Conservation (phyloP, 2,888 invertebrate genomes). For the Keiferia lycopersicella region DNA sequence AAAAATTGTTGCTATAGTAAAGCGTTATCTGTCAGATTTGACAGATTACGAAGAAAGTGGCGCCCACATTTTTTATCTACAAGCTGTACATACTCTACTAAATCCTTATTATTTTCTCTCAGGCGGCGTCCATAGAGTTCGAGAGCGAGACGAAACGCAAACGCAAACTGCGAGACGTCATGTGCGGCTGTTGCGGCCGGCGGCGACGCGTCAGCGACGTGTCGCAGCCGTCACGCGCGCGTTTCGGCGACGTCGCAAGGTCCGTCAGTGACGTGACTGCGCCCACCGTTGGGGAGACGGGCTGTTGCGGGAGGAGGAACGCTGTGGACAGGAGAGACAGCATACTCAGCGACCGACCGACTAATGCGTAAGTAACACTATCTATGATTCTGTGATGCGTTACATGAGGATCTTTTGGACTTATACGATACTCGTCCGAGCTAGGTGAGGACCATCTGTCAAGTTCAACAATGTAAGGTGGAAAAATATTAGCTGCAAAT, state of each 20-base stretch:
- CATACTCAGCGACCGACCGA: conserved; percentile 74
- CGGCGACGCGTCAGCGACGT: conserved; percentile 56
- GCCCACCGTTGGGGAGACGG: conserved; percentile 53
- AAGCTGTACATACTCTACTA: too few species aligned
- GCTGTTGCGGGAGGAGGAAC: conserved; percentile 71
- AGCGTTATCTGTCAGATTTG: too few species aligned
- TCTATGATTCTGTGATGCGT: not conserved
- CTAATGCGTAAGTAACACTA: conserved; percentile 50
- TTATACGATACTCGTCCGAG: too few species aligned
- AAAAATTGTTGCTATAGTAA: too few species aligned
- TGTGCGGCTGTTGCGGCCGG: conserved; percentile 63
- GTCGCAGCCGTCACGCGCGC: conserved; percentile 31
- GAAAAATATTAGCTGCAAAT: too few species aligned
- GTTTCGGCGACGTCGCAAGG: conserved; percentile 22
- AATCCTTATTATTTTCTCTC: too few species aligned
- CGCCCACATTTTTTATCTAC: too few species aligned
- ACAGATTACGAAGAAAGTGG: too few species aligned
- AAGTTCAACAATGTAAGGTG: too few species aligned
- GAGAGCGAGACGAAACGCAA: conserved; percentile 72
- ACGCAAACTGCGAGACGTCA: conserved; percentile 71
- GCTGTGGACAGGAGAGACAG: conserved; percentile 78
- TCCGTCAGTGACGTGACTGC: conserved; percentile 40
- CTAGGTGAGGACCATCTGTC: too few species aligned
- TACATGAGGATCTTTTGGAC: too few species aligned
- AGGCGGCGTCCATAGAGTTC: conserved; percentile 67